Base-by-base conservation (phyloP, 1,140 invertebrate genomes). In the Camponotus pennsylvanicus region DNA sequence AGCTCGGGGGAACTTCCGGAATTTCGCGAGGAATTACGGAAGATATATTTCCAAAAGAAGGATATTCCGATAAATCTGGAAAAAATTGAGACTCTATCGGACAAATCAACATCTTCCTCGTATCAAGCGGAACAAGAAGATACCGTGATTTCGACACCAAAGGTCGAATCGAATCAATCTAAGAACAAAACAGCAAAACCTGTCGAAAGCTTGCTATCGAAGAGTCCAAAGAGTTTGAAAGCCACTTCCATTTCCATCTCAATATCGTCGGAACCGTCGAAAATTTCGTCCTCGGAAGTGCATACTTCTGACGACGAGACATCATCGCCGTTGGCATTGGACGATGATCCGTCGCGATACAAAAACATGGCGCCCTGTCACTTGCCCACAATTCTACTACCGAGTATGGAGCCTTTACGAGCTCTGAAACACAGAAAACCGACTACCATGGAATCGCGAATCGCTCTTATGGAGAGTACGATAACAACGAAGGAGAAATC, bases 281-380 rank as follows among this genome's bases (percentile, higher is more conserved):
- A 87, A 59, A 34, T 82, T 7, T 86, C 67, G 2, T 57, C 85
- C 0, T 86, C 82, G 13, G 89, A 85, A 3, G 67, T 59, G 34
- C 86, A 87, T 9, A 91, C 91, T 49, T 92, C 93, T 1, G 93
- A 92, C 40, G 91, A 91, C 0, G 93, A 92, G n/a, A 91, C 91
- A 9, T 88, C 89, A 27, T 83, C 52, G 8, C 61, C 52, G 4
- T 13, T 71, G 80, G 91, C 63, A 67, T 55, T 71, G 37, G 71
- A 87, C 21, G 87, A 93, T 8, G 76, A 91, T 61, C 88, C 90
- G 8, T 57, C 89, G 0, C 86, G 83, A 55, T 92, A 88, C 0
- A 93, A 93, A 82, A 83, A 91, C 15, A 83, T 92, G 21, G 93
- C 93, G 7, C 92, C 94, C 2, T 95, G 93, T 80, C 93, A 95